Base-by-base conservation (phyloP, 2,113 vertebrate species). In the Lagopus leucura region DNA sequence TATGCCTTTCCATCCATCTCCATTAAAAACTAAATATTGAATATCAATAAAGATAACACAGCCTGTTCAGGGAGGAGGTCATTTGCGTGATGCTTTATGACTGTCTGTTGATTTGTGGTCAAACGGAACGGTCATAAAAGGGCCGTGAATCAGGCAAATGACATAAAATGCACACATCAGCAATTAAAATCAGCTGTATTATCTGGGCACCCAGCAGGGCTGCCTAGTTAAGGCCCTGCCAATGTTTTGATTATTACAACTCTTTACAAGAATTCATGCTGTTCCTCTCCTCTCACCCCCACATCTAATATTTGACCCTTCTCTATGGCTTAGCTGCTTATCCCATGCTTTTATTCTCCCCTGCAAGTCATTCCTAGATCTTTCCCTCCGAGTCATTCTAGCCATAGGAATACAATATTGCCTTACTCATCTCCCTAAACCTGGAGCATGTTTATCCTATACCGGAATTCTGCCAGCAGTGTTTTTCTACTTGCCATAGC, bases 11-110 rank as follows among this genome's bases (percentile, higher is more conserved):
- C 76, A 70, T 77, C 82, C 17, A 52, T 90, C 86, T 92, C 92
- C 77, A 94, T 96, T 96, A 95, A 94, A 89, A 95, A 88, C 75
- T 95, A 93, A 96, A 85, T 93, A 95, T 76, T 82, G 85, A 93
- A 90, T 88, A 86, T 80, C 88, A 88, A 75, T 95, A 86, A 88
- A 93, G 94, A 94, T 34, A 83, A 91, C 71, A 88, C 91, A 45
- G 76, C 74, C 69, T 71, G 36, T 79, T 95, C 73, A 21, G 64
- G 84, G 80, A 67, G 55, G 50, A 88, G 83, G 86, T 69, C 4
- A 47, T 55, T 71, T 38, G 17, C 0, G 5, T 72, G 82, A 30
- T 69, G 78, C 87, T 89, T 91, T 85, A 66, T 92, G 84, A 86
- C 66, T 45, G 61, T 28, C 36, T 86, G 83, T 90, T 93, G 91